A percentile compares a stretch with the other conserved stretches of the same genome.
Evolutionary conservation across 2,888 invertebrate species (phyloP).

Genomic region (Lasioglossum oenotherae): DNA sequence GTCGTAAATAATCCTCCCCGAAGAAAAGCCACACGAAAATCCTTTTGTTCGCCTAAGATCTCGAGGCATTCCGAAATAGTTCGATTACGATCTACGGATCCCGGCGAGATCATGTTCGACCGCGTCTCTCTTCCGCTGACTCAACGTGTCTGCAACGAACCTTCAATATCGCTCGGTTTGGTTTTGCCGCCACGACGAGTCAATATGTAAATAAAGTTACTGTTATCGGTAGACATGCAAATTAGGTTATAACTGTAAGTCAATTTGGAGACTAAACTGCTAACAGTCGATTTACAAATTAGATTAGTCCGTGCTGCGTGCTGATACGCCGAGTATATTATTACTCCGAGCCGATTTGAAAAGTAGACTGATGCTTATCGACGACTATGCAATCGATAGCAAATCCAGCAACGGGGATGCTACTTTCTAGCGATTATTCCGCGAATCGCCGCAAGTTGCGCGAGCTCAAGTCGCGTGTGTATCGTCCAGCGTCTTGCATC

Average conservation of each 20-base stretch:
- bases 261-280: constrained; percentile 20
- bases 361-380: not conserved
- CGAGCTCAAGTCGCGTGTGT: not conserved
- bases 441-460: not conserved
- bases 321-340: constrained; percentile 5
- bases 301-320: constrained; percentile 21
- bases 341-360: constrained; percentile 30
- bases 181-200: not conserved
- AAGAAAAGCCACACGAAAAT: not conserved
- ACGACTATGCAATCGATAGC: not conserved
- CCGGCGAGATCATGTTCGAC: not conserved
- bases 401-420: not conserved
- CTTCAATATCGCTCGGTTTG: not conserved
- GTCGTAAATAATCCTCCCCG: not conserved
- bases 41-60: not conserved
- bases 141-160: not conserved
- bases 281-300: constrained; percentile 42
- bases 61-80: not conserved
- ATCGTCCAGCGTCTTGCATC: not conserved
- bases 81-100: not conserved
- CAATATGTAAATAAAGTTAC: not conserved
- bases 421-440: not conserved
- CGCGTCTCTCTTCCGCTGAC: not conserved
- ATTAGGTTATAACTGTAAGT: constrained; percentile 43
- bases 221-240: not conserved